A percentile compares a stretch with the other conserved stretches of the same genome.
Conservation (phyloP, 2,888 invertebrate genomes). For the Tribolium freemani region DNA sequence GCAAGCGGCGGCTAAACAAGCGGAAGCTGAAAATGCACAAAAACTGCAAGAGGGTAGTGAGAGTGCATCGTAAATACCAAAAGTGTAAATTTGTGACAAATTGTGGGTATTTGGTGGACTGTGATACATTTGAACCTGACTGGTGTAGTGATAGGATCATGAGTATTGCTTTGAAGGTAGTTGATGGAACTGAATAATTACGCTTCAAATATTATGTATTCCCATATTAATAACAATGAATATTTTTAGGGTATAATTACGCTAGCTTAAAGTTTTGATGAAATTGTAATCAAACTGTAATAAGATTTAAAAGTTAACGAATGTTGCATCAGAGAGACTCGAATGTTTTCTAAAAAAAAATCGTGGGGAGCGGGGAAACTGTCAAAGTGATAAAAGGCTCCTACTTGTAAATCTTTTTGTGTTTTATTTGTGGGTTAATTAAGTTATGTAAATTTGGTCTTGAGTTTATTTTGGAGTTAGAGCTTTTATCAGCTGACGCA, state of each 20-base stretch:
- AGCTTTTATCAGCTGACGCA: slow-evolving; percentile 20
- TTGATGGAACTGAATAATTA: slow-evolving; percentile 55
- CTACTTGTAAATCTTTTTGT: slow-evolving; percentile 30
- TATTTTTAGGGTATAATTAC: slow-evolving; percentile 60
- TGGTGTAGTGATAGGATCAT: slow-evolving; percentile 24
- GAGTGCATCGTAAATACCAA: slow-evolving; percentile 55
- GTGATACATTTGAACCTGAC: slow-evolving; percentile 61
- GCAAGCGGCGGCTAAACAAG: slow-evolving; percentile 65
- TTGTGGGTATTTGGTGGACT: slow-evolving; percentile 65
- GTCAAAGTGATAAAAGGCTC: slow-evolving; percentile 27
- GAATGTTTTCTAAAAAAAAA: slow-evolving; percentile 45
- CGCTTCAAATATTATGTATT: slow-evolving; percentile 61
- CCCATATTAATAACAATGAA: slow-evolving; percentile 58
- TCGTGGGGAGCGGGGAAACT: slow-evolving; percentile 13
- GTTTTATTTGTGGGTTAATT: slow-evolving; percentile 32
- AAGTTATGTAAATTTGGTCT: slow-evolving; percentile 39
- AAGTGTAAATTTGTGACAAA: slow-evolving; percentile 40
- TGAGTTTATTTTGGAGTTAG: slow-evolving; percentile 10
- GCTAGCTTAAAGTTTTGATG: slow-evolving; percentile 53
- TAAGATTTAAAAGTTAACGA: slow-evolving; percentile 23
- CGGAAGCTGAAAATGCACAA: slow-evolving; percentile 64
- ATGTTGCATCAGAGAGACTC: slow-evolving; percentile 43
- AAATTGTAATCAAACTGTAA: slow-evolving; percentile 49
- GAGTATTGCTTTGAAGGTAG: slow-evolving; percentile 43
- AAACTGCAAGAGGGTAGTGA: slow-evolving; percentile 60